Conservation (phyloP, 35 echinoderm and acorn worm genomes). For the Patiria miniata region DNA sequence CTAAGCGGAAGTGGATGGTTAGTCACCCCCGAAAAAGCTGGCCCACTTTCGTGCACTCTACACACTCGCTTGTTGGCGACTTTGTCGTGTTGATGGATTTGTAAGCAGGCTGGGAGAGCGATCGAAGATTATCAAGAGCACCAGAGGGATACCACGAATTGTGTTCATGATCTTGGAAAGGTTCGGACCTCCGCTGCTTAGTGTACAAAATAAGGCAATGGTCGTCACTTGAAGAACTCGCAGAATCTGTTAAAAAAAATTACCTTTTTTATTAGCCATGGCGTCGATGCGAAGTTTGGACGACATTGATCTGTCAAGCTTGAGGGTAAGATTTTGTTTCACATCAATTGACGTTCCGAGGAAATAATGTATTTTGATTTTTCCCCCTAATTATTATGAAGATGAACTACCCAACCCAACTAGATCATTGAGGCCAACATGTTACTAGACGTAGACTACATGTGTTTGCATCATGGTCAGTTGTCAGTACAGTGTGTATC, state of each 20-base stretch:
- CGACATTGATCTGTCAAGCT: constrained; percentile 93
- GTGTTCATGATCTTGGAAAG: no score
- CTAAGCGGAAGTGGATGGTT: constrained; percentile 21
- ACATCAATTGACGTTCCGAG: neutral
- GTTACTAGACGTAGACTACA: no score
- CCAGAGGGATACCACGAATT: no score
- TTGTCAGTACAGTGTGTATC: no score
- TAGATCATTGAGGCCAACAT: no score
- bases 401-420: no score
- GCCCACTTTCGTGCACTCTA: neutral
- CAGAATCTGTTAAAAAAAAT: neutral
- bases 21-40: constrained; percentile 19
- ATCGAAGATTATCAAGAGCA: no score
- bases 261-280: constrained; percentile 41
- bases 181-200: neutral
- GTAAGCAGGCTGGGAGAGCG: neutral
- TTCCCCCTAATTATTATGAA: no score
- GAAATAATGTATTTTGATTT: neutral
- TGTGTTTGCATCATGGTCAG: no score
- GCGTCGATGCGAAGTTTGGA: constrained; percentile 98
- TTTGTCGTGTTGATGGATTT: constrained; percentile 6
- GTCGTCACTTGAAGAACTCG: neutral
- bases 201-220: constrained; percentile 20
- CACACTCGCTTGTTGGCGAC: neutral
- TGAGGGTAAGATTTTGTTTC: constrained; percentile 74